Evolutionary conservation across 1,140 invertebrate species (phyloP).

Genomic region (Portunus trituberculatus): DNA sequence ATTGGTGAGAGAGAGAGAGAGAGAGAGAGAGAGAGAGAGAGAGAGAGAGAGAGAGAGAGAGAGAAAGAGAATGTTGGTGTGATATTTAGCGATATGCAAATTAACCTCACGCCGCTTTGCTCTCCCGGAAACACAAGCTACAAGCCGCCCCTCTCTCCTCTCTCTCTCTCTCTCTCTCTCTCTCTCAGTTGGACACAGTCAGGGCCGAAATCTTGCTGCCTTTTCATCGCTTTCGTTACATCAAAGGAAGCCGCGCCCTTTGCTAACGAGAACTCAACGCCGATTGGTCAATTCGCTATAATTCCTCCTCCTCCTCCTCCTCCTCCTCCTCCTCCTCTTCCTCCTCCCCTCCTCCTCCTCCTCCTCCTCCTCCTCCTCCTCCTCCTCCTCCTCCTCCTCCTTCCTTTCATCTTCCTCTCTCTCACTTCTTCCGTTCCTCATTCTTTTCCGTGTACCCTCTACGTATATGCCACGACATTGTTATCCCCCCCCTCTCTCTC

Average conservation of each 20-base stretch:
- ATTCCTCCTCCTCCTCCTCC: not conserved
- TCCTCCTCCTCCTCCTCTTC: not conserved
- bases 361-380: not conserved
- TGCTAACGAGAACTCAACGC: not conserved
- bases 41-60: constrained; percentile 20
- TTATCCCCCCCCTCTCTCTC: no score
- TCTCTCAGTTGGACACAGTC: not conserved
- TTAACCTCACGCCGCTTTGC: not conserved
- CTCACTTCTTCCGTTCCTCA: not conserved
- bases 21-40: not conserved
- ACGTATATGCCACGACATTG: no score
- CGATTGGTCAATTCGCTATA: not conserved
- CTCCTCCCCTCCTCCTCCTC: not conserved
- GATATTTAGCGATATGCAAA: constrained; percentile 14
- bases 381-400: not conserved
- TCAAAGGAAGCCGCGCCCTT: not conserved
- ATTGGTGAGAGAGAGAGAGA: not conserved
- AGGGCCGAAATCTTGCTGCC: not conserved
- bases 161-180: not conserved
- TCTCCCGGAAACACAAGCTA: not conserved
- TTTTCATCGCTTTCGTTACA: not conserved
- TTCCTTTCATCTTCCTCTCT: not conserved
- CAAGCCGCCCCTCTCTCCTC: not conserved
- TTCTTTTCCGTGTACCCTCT: not conserved
- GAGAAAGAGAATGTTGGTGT: not conserved